Base-by-base conservation (phyloP, 1,140 invertebrate species). In the Drosophila biarmipes region DNA sequence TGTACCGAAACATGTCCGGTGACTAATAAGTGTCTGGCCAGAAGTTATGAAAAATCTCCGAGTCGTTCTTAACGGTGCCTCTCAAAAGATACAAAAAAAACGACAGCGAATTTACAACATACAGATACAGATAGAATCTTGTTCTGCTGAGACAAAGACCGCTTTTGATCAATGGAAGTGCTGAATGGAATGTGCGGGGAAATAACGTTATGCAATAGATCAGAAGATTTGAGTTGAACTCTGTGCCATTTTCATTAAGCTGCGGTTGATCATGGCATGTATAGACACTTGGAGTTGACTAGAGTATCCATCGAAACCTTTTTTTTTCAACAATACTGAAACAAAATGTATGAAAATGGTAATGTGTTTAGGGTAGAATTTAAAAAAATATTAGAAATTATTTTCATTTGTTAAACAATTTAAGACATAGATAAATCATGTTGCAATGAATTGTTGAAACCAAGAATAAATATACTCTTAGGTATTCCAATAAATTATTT, bases 11-110 rank as follows among this genome's bases (percentile, higher is more conserved):
- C 43, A 57, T 69, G 54, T 73, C 37, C 61, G 40, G 42, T 78
- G 79, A 82, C 79, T 82, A 78, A 82, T 69, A 56, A 64, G 34
- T 49, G 63, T 24, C 52, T 72, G 29, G 21, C 15, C 54, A 31
- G 49, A 38, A 21, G 35, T 37, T 73, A 37, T 73, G 51, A 73
- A 73, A 73, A 73, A 73, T 73, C 69, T 49, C 46, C 43, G 19
- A 54, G 45, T 40, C 43, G 40, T 37, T 71, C 29, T 43, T 81
- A 81, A 78, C 79, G 62, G 79, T 64, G 46, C 45, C 42, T 45
- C 31, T 51, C 54, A 81, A 54, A 43, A 52, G 15, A 19, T 34
- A 40, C 34, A 37, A 17, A 19, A 35, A 24, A 51, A 58, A 37
- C 53, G 21, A 17, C 66, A 35, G 56, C 55, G 38, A 48, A 48